Evolutionary conservation across 2,888 invertebrate species (phyloP).

Genomic region (Augiades crinisus): DNA sequence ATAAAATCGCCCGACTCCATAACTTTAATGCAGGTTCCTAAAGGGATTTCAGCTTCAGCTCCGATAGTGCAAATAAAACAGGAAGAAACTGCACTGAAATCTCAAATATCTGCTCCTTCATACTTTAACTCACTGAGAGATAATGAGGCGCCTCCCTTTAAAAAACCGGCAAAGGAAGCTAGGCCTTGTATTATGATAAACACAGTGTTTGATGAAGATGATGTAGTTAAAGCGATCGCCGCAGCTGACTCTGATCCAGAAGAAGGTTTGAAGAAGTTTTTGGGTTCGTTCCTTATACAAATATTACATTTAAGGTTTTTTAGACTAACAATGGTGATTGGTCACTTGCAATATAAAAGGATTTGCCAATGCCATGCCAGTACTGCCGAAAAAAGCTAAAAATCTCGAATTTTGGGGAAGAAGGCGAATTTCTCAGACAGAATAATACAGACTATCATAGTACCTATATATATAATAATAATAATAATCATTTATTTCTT

Average conservation of each 20-base stretch:
- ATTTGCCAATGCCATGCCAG: too few relatives aligned
- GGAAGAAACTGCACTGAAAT: slow-evolving; percentile 34
- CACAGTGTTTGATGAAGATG: slow-evolving; percentile 50
- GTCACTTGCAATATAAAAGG: too few relatives aligned
- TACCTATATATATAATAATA: too few relatives aligned
- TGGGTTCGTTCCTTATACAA: slow-evolving; percentile 54
- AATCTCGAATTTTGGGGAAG: too few relatives aligned
- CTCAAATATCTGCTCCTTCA: slow-evolving; percentile 63
- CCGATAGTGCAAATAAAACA: slow-evolving; percentile 37
- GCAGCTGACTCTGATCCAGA: slow-evolving; percentile 42
- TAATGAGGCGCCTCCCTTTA: slow-evolving; percentile 62
- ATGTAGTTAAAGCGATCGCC: slow-evolving; percentile 56
- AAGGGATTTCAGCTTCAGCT: slow-evolving; percentile 42
- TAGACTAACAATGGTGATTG: too few relatives aligned
- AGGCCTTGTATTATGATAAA: slow-evolving; percentile 49
- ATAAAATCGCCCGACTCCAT: slow-evolving; percentile 9
- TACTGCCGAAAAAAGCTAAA: too few relatives aligned
- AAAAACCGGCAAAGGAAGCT: slow-evolving; percentile 42
- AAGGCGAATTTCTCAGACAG: too few relatives aligned
- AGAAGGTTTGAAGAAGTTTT: slow-evolving; percentile 43
- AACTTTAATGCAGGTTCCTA: not conserved
- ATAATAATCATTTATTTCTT: too few relatives aligned
- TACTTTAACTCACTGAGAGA: slow-evolving; percentile 59
- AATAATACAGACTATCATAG: too few relatives aligned
- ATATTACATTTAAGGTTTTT: too few relatives aligned